Conservation (phyloP, 2,888 invertebrate genomes). For the Dryadula phaetusa region DNA sequence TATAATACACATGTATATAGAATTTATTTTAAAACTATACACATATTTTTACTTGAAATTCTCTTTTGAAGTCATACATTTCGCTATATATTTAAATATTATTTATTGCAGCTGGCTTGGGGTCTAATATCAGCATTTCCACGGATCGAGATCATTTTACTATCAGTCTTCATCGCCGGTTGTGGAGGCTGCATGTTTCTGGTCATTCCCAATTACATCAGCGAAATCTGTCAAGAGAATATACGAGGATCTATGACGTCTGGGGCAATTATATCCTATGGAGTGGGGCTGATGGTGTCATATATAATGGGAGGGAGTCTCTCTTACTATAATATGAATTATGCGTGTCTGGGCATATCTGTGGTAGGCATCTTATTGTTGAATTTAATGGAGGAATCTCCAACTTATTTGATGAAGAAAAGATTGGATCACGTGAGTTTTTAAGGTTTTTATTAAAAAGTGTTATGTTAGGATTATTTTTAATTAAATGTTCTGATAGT, state of each 20-base stretch:
- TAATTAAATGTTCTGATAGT: too few relatives aligned
- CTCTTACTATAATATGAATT: conserved; percentile 59
- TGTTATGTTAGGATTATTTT: too few relatives aligned
- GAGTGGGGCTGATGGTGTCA: conserved; percentile 52
- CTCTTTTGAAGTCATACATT: too few relatives aligned
- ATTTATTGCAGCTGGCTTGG: conserved; percentile 62
- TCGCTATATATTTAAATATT: neutral
- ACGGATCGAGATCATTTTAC: conserved; percentile 59
- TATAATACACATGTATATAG: too few relatives aligned
- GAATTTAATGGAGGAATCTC: conserved; percentile 60
- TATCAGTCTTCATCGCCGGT: conserved; percentile 63
- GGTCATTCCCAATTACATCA: conserved; percentile 55
- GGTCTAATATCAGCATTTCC: conserved; percentile 54
- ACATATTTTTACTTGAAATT: too few relatives aligned
- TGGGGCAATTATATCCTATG: conserved; percentile 50
- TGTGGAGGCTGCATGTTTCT: conserved; percentile 58
- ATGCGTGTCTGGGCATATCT: conserved; percentile 55
- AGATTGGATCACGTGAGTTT: conserved; percentile 54
- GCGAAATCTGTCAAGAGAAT: conserved; percentile 55
- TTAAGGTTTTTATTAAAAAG: neutral
- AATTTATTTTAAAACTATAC: too few relatives aligned
- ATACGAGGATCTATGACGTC: conserved; percentile 55
- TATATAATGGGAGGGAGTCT: conserved; percentile 62
- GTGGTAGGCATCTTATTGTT: conserved; percentile 53
- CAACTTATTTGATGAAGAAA: conserved; percentile 52